These are phyloP conservation scores for Perithous albicinctus DNA, from an alignment of 2,888 invertebrate species.

Conservation along the genomic window DNA sequence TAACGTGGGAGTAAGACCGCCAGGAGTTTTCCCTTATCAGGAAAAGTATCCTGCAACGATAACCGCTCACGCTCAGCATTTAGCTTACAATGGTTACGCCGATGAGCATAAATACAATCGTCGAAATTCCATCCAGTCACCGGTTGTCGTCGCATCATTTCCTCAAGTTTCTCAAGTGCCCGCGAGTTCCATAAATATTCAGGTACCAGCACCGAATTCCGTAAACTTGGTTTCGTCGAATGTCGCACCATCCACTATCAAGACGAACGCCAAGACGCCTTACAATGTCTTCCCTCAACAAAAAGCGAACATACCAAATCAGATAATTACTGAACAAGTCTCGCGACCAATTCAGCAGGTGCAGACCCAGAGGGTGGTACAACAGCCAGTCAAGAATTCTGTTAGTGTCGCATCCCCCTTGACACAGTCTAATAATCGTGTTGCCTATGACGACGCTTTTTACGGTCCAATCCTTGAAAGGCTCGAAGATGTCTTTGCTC, in stretches of 20 bases:
- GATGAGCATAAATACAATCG: constrained; percentile 76
- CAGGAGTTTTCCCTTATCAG: constrained; percentile 64
- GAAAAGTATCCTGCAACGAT: constrained; percentile 70
- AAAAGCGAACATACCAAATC: constrained; percentile 49
- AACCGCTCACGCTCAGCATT: constrained; percentile 73
- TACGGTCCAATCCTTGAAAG: constrained; percentile 92
- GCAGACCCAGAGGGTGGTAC: constrained; percentile 63
- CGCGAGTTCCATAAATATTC: constrained; percentile 43
- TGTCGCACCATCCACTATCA: constrained; percentile 54
- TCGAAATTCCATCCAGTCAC: constrained; percentile 60
- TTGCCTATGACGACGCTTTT: constrained; percentile 85
- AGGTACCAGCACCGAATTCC: constrained; percentile 53
- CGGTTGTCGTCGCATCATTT: constrained; percentile 28
- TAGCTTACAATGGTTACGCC: constrained; percentile 80
- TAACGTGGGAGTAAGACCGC: constrained; percentile 70
- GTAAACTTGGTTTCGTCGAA: constrained; percentile 44
- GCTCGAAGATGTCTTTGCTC: constrained; percentile 90
- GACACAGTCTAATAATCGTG: constrained; percentile 50
- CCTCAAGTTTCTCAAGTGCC: constrained; percentile 56
- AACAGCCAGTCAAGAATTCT: constrained; percentile 54
- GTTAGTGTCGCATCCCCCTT: constrained; percentile 6
- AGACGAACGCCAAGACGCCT: constrained; percentile 63
- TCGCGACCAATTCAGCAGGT: constrained; percentile 53
- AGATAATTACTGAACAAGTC: constrained; percentile 32
- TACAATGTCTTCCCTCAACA: constrained; percentile 65